Evolutionary conservation across 2,888 invertebrate genomes (phyloP).

Genomic region (Argyresthia albistria): DNA sequence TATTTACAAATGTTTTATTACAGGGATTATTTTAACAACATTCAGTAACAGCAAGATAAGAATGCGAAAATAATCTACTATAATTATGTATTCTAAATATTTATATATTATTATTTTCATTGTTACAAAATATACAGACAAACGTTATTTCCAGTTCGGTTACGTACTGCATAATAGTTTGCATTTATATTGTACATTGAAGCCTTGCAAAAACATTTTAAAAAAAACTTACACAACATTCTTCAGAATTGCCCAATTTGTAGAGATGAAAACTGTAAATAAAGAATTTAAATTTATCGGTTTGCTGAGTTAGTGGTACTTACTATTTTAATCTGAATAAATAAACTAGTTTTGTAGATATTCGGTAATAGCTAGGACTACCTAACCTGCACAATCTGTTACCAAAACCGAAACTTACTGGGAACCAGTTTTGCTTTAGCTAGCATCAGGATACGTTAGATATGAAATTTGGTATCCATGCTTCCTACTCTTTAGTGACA

Average conservation of each 20-base stretch:
- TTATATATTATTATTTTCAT: constrained; percentile 12
- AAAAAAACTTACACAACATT: too few relatives aligned
- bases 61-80: constrained; percentile 25
- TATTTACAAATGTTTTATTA: constrained; percentile 35
- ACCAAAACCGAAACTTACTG: too few relatives aligned
- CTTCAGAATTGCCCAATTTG: too few relatives aligned
- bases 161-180: not conserved
- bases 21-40: constrained; percentile 34
- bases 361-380: too few relatives aligned
- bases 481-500: not conserved
- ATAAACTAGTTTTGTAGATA: too few relatives aligned
- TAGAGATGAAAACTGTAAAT: too few relatives aligned
- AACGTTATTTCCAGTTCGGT: constrained; percentile 1
- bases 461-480: constrained; percentile 3
- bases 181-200: not conserved
- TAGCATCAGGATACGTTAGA: not conserved
- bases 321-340: too few relatives aligned
- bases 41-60: constrained; percentile 39
- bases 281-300: too few relatives aligned
- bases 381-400: too few relatives aligned
- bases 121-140: constrained; percentile 60
- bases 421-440: too few relatives aligned
- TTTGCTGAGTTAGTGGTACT: too few relatives aligned
- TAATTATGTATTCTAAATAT: not conserved
- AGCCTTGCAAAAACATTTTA: too few relatives aligned